phyloP scores from a whole-genome alignment of 2,797 vertebrate genomes.

The Silurus aristotelis region DNA sequence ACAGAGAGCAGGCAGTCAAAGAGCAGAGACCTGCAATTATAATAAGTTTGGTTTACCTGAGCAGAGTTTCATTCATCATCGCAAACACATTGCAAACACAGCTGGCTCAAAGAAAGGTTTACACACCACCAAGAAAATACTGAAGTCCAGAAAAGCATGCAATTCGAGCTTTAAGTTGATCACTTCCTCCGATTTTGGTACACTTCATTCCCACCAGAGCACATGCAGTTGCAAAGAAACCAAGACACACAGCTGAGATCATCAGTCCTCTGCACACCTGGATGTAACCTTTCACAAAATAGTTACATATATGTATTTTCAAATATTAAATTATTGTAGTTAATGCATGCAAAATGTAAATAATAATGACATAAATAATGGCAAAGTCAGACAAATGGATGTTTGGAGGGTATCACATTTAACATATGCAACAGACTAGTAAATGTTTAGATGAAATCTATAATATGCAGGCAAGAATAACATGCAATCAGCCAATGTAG shows the following conservation, averaged over 20 bases:
- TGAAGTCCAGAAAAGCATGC: conserved; percentile 84
- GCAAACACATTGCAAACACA: not conserved
- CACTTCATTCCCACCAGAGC: conserved; percentile 95
- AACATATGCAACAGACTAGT: not conserved
- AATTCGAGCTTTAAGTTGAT: conserved; percentile 86
- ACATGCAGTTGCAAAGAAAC: conserved; percentile 87
- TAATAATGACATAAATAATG: not conserved
- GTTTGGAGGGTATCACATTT: not conserved
- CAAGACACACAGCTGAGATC: conserved; percentile 88
- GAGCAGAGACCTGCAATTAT: conserved; percentile 84
- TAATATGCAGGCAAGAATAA: not conserved
- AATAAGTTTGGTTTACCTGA: not conserved
- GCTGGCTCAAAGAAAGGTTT: not conserved
- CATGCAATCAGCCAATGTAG: not conserved
- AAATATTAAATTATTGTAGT: not conserved
- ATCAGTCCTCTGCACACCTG: conserved; percentile 94
- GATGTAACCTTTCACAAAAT: conserved; percentile 80
- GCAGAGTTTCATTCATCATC: not conserved
- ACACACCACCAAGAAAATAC: conserved; percentile 88
- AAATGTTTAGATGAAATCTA: not conserved
- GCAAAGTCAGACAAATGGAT: not conserved
- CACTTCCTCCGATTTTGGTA: conserved; percentile 89
- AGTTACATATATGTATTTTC: not conserved
- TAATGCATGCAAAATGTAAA: not conserved
- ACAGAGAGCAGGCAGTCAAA: conserved; percentile 89